Conservation (phyloP, 2,888 invertebrate genomes). For the Leptinotarsa juncta region DNA sequence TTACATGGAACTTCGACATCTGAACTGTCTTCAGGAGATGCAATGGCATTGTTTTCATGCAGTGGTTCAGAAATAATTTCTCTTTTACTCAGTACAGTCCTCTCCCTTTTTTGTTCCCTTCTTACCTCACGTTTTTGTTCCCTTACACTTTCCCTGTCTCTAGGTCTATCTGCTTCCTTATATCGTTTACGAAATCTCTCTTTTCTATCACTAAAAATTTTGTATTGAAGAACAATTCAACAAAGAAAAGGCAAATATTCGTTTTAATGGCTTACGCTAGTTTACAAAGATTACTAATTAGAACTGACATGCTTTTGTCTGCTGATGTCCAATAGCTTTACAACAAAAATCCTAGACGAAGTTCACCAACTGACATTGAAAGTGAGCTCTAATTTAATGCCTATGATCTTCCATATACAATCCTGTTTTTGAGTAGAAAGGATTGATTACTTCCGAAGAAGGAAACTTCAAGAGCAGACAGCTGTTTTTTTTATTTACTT, state of each 20-base stretch:
- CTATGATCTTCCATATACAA: no score
- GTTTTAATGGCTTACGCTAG: not conserved
- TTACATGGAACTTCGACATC: constrained; percentile 55
- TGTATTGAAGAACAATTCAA: not conserved
- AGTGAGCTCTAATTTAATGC: no score
- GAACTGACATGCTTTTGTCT: no score
- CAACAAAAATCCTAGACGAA: no score
- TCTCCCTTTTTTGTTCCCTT: constrained; percentile 57
- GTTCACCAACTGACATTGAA: no score
- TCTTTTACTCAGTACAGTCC: constrained; percentile 56
- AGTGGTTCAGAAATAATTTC: constrained; percentile 58
- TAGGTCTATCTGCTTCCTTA: constrained; percentile 59
- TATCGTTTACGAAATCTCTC: constrained; percentile 61
- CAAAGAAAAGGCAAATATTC: constrained; percentile 4
- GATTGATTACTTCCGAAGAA: no score
- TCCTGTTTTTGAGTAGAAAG: no score
- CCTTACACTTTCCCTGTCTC: constrained; percentile 59
- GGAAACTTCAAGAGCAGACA: no score
- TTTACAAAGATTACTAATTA: no score
- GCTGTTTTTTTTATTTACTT: no score
- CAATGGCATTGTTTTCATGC: constrained; percentile 52
- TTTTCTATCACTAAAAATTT: constrained; percentile 54
- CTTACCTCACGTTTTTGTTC: constrained; percentile 61
- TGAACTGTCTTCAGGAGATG: constrained; percentile 51
- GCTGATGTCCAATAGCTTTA: no score